Percentiles rank a stretch among this genome's conserved stretches.
Evolutionary conservation across 2,797 vertebrate genomes (phyloP).

Genomic region (Salmo trutta): DNA sequence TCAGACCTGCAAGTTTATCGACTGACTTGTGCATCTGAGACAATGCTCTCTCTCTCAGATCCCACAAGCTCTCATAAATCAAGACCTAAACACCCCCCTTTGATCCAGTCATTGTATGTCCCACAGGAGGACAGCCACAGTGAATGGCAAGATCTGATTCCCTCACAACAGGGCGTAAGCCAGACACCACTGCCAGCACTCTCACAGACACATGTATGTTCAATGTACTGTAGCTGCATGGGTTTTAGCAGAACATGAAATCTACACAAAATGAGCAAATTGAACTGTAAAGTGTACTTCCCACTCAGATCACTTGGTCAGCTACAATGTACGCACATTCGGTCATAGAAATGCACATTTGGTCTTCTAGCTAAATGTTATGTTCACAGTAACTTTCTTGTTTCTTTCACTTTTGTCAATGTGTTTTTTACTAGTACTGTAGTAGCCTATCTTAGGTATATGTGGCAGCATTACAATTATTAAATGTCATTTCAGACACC

Average conservation of each 20-base stretch:
- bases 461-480: not conserved
- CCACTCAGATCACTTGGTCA: conserved; percentile 20
- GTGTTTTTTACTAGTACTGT: not conserved
- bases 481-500: not conserved
- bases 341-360: not conserved
- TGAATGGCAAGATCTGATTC: conserved; percentile 72
- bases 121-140: conserved; percentile 75
- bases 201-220: conserved; percentile 55
- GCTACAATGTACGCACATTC: not conserved
- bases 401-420: conserved; percentile 39
- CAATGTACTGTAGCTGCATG: conserved; percentile 14
- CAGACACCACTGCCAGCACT: conserved; percentile 62
- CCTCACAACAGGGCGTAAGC: conserved; percentile 66
- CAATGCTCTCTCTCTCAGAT: conserved; percentile 68
- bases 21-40: conserved; percentile 72
- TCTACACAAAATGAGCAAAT: conserved; percentile 35
- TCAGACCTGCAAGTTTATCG: conserved; percentile 72
- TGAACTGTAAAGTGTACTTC: conserved; percentile 26
- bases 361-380: conserved; percentile 17
- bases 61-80: conserved; percentile 79
- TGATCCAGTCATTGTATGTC: conserved; percentile 75
- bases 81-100: conserved; percentile 80
- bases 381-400: conserved; percentile 26
- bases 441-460: conserved; percentile 15
- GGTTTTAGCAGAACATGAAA: conserved; percentile 14